These are phyloP conservation scores for Ardeotis arabs DNA, from an alignment of 2,113 vertebrate genomes.

Conservation along the genomic window DNA sequence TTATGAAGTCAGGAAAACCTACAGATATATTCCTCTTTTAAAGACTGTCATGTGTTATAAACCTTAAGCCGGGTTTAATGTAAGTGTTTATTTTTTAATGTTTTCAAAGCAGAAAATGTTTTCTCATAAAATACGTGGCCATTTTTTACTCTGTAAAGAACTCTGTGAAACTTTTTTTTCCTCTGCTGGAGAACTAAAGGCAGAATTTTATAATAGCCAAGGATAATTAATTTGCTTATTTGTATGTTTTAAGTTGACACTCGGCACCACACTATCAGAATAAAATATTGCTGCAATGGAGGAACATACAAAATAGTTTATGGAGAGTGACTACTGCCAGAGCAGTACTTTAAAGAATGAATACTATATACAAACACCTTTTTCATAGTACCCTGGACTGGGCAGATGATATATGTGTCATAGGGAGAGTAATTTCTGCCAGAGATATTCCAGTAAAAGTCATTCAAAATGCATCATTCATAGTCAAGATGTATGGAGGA, in stretches of 20 bases:
- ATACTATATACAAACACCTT: background rate
- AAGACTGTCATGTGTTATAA: slow-evolving; percentile 67
- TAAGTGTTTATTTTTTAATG: slow-evolving; percentile 25
- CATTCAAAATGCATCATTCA: background rate
- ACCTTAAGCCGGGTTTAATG: slow-evolving; percentile 43
- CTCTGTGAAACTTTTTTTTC: background rate
- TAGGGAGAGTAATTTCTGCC: background rate
- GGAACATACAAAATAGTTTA: background rate
- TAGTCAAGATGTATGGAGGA: background rate
- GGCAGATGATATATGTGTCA: background rate
- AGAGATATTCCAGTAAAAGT: background rate
- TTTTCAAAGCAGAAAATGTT: slow-evolving; percentile 51
- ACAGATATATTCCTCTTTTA: slow-evolving; percentile 68
- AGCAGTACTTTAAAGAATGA: background rate
- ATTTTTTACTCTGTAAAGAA: background rate
- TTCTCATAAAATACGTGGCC: slow-evolving; percentile 12
- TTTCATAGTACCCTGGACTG: background rate
- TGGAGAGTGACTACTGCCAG: background rate
- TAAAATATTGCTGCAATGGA: background rate
- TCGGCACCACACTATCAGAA: background rate
- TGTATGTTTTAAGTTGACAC: background rate
- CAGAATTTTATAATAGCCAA: slow-evolving; percentile 1
- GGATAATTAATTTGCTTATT: background rate
- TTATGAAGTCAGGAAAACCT: slow-evolving; percentile 67
- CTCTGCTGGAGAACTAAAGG: background rate